These are phyloP conservation scores for Sebastes diaconus DNA, from an alignment of 2,797 vertebrate genomes.

Conservation along the genomic window DNA sequence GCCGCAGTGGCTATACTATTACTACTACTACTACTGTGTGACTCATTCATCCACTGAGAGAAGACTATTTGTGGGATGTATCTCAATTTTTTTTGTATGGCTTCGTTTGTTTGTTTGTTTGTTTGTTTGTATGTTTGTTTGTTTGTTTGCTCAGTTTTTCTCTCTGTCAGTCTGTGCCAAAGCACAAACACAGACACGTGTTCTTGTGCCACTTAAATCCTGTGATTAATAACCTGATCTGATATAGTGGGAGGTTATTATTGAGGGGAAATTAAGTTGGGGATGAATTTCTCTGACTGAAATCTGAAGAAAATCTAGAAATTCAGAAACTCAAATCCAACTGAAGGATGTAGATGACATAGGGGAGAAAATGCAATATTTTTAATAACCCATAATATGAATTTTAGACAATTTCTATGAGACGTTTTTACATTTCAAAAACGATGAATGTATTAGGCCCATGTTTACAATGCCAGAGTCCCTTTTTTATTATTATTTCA, in stretches of 20 bases:
- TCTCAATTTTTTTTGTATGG: conserved; percentile 60
- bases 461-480: neutral
- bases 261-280: conserved; percentile 10
- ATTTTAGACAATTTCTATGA: neutral
- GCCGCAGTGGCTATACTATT: conserved; percentile 60
- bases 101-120: conserved; percentile 69
- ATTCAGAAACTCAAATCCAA: conserved; percentile 62
- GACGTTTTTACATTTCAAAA: conserved; percentile 11
- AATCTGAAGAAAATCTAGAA: conserved; percentile 26
- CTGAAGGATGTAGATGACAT: conserved; percentile 30
- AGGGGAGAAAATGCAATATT: neutral
- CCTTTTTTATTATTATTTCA: neutral
- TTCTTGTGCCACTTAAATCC: conserved; percentile 76
- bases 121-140: conserved; percentile 53
- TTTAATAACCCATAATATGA: neutral
- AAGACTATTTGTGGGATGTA: conserved; percentile 76
- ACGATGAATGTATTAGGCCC: conserved; percentile 30
- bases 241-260: conserved; percentile 23
- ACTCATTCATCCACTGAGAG: conserved; percentile 67
- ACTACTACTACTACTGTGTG: conserved; percentile 47
- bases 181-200: conserved; percentile 80
- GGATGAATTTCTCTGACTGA: conserved; percentile 43
- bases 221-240: conserved; percentile 68
- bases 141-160: conserved; percentile 56
- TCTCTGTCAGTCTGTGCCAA: conserved; percentile 81